Evolutionary conservation across 2,113 vertebrate genomes (phyloP), one percentile per base, ranked within the genome.

Genomic region (Myotis davidii): DNA sequence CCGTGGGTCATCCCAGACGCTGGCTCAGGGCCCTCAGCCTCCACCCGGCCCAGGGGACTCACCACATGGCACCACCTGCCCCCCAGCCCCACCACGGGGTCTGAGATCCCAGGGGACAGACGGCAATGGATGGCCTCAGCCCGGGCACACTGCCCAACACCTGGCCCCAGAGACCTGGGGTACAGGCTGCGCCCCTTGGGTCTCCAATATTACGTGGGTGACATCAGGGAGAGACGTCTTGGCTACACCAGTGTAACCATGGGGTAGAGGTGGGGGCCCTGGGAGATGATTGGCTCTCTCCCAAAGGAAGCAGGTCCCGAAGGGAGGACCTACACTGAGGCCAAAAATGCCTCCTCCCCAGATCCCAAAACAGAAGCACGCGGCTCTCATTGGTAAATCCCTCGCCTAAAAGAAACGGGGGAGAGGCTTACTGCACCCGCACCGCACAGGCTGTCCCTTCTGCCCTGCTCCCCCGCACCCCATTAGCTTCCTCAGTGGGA

Each of bases 231-330:
- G 72, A 76, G 27, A 4, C 0, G 0, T 27, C 32, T 29, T 32
- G 3, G 3, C 45, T 45, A 48, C 34, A 64, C 37, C n/a, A 83
- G 1, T 45, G 14, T 69, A 5, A n/a, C 54, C 42, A 18, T 50
- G 37, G 29, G 18, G 8, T 17, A 2, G 29, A 39, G 3, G 12
- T 1, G 37, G 8, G 7, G 32, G 12, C 4, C 10, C 0, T 21
- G 39, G 27, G 12, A 69, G 88, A 39, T 8, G 23, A 18, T 0
- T 45, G 25, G 25, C 23, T 37, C 3, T 34, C 25, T 70, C 50
- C 16, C n/a, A 42, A 14, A 72, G 42, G 78, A 48, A 52, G 34
- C 23, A 42, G 34, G 23, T 56, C 16, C 37, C n/a, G 34, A 59
- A 34, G 59, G 14, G 3, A 37, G 56, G n/a, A 65, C 59, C 42